Percentiles rank a stretch among this genome's conserved stretches.
phyloP scores from a whole-genome alignment of 30 jellyfish, hydroid and myxozoan species.

The Sanderia malayensis region DNA sequence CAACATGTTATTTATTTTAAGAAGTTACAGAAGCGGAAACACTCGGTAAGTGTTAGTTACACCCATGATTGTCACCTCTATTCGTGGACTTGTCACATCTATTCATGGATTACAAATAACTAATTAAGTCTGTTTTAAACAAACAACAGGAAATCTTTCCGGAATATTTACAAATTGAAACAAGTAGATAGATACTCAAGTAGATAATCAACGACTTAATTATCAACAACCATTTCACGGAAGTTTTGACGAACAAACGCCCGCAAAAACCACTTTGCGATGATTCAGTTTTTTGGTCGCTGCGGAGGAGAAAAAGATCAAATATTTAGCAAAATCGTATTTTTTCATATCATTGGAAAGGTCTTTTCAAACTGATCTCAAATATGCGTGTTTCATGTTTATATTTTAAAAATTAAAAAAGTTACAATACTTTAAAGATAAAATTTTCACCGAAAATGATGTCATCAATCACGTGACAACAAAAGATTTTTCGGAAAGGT shows the following conservation, averaged over 20 bases:
- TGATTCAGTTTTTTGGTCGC: neutral
- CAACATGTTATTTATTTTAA: too few species aligned
- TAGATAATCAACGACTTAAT: neutral
- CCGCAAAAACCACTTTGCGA: neutral
- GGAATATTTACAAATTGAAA: neutral
- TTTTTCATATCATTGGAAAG: neutral
- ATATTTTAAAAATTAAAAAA: too few species aligned
- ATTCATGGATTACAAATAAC: neutral
- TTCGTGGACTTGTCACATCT: too few species aligned
- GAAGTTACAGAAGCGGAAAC: constrained; percentile 1
- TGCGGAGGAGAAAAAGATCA: constrained; percentile 3
- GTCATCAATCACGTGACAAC: too few species aligned
- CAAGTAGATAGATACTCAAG: neutral
- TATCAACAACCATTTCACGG: neutral
- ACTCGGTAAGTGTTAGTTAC: neutral
- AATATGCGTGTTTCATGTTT: too few species aligned
- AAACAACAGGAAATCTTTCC: neutral
- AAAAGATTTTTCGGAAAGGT: too few species aligned
- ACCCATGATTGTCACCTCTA: neutral
- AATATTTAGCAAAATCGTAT: too few species aligned
- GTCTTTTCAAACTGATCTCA: neutral
- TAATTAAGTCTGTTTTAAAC: neutral
- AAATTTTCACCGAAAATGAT: too few species aligned
- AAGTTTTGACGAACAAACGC: neutral
- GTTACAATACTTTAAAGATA: too few species aligned